These are phyloP conservation scores for Parambassis ranga DNA, from an alignment of 2,797 vertebrate species.

Conservation along the genomic window DNA sequence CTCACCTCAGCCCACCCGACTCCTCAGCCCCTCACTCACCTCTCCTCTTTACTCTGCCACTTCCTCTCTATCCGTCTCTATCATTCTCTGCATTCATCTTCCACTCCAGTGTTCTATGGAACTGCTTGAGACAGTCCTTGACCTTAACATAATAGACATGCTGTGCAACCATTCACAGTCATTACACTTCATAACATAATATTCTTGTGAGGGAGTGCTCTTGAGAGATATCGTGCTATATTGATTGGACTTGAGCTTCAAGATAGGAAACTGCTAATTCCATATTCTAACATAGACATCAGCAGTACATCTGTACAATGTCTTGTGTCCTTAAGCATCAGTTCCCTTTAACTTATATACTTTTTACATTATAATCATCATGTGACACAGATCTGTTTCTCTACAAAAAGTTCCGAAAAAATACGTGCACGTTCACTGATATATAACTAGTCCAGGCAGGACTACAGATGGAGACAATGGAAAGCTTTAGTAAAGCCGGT, in stretches of 20 bases:
- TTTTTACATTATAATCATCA: no score
- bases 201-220: constrained; percentile 57
- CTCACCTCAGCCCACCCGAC: not conserved
- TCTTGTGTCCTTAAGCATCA: no score
- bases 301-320: no score
- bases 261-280: not conserved
- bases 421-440: no score
- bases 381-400: no score
- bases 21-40: not conserved
- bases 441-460: no score
- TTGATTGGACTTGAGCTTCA: constrained; percentile 44
- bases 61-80: constrained; percentile 10
- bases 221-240: constrained; percentile 47
- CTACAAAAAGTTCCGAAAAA: no score
- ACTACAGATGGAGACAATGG: no score
- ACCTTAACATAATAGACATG: constrained; percentile 62
- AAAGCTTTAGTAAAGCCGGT: no score
- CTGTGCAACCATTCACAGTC: constrained; percentile 55
- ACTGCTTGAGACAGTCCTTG: constrained; percentile 68
- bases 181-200: constrained; percentile 63
- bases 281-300: not conserved
- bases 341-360: no score
- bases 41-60: not conserved
- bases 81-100: constrained; percentile 27
- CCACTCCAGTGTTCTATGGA: constrained; percentile 23